Base-by-base conservation (phyloP, 1,140 invertebrate species). In the Atta texana region DNA sequence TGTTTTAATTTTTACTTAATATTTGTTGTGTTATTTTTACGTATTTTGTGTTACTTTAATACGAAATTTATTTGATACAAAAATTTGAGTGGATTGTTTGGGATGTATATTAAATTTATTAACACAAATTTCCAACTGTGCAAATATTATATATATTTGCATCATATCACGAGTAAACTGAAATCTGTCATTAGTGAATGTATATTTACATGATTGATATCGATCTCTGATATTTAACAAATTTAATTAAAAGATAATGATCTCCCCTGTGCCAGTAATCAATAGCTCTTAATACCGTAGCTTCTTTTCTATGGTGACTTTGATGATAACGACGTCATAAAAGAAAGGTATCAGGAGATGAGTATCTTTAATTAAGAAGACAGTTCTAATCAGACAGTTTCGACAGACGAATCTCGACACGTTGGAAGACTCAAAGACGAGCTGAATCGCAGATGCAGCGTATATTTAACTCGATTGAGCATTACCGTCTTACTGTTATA, bases 371-470 rank as follows among this genome's bases (percentile, higher is more conserved):
- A 90, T 90, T 89, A 89, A 74, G 59, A 61, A 49, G 57, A 77
- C 44, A 44, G 2, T 53, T 86, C 66, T 77, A 59, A 87, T 90
- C 88, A 87, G 89, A 90, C 74, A 84, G 85, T 87, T 89, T 89
- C 44, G 31, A 34, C 10, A 55, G 18, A 12, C 49, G 72, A 66
- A 12, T 81, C 69, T 39, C 71, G 57, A 18, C 14, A 28, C 21
- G 39, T 10, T 49, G 14, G 31, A 3, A 2, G 28, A 44, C 71
- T 81, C 76, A 71, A 89, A 85, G 84, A 39, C 66, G 53, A 72
- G 68, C 57, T 44, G 34, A 59, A 7, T 64, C 39, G 44, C 55
- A 76, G 55, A 61, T 44, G 55, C 21, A 18, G 8, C 18, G 18
- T 24, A 28, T 24, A 49, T 77, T 77, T 63, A 77, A 77, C 64